These are phyloP conservation scores for Rhingia campestris DNA, from an alignment of 2,888 invertebrate species.

Conservation along the genomic window DNA sequence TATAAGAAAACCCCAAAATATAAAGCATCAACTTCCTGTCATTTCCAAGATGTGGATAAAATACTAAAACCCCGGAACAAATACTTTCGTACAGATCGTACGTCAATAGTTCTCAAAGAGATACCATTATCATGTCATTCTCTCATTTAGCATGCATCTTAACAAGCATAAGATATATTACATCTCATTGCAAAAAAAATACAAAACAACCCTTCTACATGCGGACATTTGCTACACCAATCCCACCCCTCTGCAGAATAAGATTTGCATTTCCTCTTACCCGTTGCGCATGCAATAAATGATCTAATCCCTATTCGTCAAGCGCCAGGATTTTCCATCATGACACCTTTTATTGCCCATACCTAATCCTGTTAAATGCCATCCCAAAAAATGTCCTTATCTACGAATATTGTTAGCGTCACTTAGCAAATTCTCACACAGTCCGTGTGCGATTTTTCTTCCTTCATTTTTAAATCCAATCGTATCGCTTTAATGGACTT, in stretches of 20 bases:
- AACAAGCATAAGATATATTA: conserved; percentile 47
- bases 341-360: conserved; percentile 81
- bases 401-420: conserved; percentile 36
- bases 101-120: not conserved
- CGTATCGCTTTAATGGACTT: conserved; percentile 82
- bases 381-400: conserved; percentile 49
- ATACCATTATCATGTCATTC: not conserved
- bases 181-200: conserved; percentile 22
- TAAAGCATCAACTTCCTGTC: no score
- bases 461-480: conserved; percentile 76
- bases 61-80: not conserved
- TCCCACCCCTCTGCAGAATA: conserved; percentile 37
- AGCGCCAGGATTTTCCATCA: conserved; percentile 70
- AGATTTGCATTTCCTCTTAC: conserved; percentile 63
- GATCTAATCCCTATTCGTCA: conserved; percentile 69
- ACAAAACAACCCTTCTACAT: conserved; percentile 39
- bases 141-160: conserved; percentile 56
- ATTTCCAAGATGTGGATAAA: not conserved
- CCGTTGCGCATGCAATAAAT: conserved; percentile 44
- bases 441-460: conserved; percentile 23
- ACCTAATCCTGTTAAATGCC: conserved; percentile 80
- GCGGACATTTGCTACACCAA: conserved; percentile 43
- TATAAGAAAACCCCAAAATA: no score
- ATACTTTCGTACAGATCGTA: not conserved
- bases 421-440: conserved; percentile 55